Base-by-base conservation (phyloP, 2,888 invertebrate genomes). In the Peribatodes rhomboidaria region DNA sequence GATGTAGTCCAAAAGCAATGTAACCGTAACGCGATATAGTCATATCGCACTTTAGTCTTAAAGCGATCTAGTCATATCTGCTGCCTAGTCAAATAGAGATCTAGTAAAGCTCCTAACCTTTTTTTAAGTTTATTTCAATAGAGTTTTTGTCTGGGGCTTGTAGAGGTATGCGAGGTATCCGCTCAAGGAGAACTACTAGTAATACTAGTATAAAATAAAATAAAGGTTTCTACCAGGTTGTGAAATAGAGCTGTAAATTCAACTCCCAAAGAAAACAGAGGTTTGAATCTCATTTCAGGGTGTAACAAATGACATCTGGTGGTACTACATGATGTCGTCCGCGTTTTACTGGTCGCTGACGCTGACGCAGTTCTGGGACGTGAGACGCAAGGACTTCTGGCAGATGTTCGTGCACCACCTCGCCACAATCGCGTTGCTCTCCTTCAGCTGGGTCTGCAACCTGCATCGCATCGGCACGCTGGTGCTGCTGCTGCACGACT, bases 321-420 rank as follows among this genome's bases (percentile, higher is more conserved):
- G 98, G 98, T 98, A 99, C 90, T 99, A 99, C 93, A 98, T 99
- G 96, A 94, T 98, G 71, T 98, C 98, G 49, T 95, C 98, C 85
- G 96, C 98, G 33, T 99, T 99, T 92, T 99, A 99, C 88, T 98
- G 98, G 97, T 97, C 99, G 16, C 94, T 99, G 64, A 96, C 97
- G 70, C 95, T 98, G 68, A 97, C 98, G 16, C 98, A 99, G 90
- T 98, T 98, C 92, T 96, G 97, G 87, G 99, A 99, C 88, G 97
- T 98, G 58, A 97, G 97, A 71, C 95, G 98, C 71, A 98, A 98
- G 89, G 98, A 98, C 91, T 99, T 99, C 90, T 98, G 98, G 97
- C 98, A 99, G 94, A 99, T 99, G 98, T 98, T 99, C 89, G 94
- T 98, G 59, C 99, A 99, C 92, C 99, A 99, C 86, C 95, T 98